Evolutionary conservation across 2,113 vertebrate genomes (phyloP), one percentile per base, ranked within the genome.

Genomic region (Nannobrachium achirus): DNA sequence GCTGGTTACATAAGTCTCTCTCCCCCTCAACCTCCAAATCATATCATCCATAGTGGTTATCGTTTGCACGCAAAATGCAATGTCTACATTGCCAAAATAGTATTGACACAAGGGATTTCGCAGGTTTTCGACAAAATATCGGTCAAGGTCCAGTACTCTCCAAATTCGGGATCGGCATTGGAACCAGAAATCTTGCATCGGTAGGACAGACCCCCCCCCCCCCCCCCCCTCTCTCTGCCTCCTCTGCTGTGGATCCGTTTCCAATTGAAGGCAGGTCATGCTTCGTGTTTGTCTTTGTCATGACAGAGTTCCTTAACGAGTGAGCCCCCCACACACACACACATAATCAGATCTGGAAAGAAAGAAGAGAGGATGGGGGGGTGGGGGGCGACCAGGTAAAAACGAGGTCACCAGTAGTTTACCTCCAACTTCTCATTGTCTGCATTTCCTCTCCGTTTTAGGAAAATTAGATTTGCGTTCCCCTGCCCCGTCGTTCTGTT

Each of bases 261-360:
- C 91, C 91, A 92, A 92, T 92, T 88, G 89, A 85, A 87, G 81
- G 83, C 86, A 89, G 92, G 90, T 92, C 91, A 89, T 91, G 89
- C 90, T 90, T 93, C 84, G 80, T 88, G 84, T 90, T 92, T 89
- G 76, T 86, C 83, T 88, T 91, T 92, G 91, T 93, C 91, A 89
- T 92, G 91, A 90, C 88, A 89, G 83, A 81, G 81, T 87, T 88
- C 59, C 73, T 87, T 84, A 86, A 87, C 78, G 63, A 83, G 80
- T 75, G 78, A 66, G 25, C n/a, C 11, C 19, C 3, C 86, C 85
- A 55, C 77, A 85, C 81, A n/a, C n/a, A n/a, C 65, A 73, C 9
- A 76, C 75, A 82, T 91, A 92, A 93, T 93, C 89, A 88, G 89
- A 90, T 92, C 87, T 91, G 82, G 74, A 79, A 55, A 48, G 45